phyloP scores from a whole-genome alignment of 2,888 invertebrate species.

The Sminthurides aquaticus region DNA sequence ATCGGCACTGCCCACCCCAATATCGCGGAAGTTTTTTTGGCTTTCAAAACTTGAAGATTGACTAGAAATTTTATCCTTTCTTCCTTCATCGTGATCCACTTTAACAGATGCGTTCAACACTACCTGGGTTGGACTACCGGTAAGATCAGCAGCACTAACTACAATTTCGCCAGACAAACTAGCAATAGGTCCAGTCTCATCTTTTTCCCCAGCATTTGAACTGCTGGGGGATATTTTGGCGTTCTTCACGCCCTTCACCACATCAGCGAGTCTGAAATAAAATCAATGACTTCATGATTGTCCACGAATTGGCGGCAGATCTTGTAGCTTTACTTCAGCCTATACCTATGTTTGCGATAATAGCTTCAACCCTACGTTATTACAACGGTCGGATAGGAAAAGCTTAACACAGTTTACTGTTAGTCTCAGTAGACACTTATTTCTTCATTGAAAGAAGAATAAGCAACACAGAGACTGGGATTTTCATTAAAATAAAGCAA shows the following conservation, averaged over 20 bases:
- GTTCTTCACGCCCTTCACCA: conserved; percentile 66
- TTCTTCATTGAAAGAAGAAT: conserved; percentile 24
- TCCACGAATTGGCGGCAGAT: not conserved
- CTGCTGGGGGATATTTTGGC: conserved; percentile 46
- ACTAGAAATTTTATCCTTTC: conserved; percentile 37
- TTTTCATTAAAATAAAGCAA: too few relatives aligned
- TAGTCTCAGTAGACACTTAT: conserved; percentile 25
- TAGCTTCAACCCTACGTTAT: too few relatives aligned
- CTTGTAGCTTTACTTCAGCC: not conserved
- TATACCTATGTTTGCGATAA: too few relatives aligned
- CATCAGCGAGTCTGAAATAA: conserved; percentile 60
- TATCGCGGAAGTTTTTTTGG: conserved; percentile 42
- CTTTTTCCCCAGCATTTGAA: conserved; percentile 27
- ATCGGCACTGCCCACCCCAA: conserved; percentile 44
- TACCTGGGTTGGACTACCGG: conserved; percentile 28
- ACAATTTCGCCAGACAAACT: conserved; percentile 22
- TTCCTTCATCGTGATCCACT: conserved; percentile 17
- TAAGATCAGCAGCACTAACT: conserved; percentile 31
- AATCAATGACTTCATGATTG: too few relatives aligned
- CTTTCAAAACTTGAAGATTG: conserved; percentile 30
- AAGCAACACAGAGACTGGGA: conserved; percentile 28
- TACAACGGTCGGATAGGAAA: too few relatives aligned
- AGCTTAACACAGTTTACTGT: conserved; percentile 13
- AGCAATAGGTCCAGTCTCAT: conserved; percentile 22
- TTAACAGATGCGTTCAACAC: conserved; percentile 39